These are phyloP conservation scores for Pseudotriccus pelzelni DNA, from an alignment of 2,797 vertebrate species.

Conservation along the genomic window DNA sequence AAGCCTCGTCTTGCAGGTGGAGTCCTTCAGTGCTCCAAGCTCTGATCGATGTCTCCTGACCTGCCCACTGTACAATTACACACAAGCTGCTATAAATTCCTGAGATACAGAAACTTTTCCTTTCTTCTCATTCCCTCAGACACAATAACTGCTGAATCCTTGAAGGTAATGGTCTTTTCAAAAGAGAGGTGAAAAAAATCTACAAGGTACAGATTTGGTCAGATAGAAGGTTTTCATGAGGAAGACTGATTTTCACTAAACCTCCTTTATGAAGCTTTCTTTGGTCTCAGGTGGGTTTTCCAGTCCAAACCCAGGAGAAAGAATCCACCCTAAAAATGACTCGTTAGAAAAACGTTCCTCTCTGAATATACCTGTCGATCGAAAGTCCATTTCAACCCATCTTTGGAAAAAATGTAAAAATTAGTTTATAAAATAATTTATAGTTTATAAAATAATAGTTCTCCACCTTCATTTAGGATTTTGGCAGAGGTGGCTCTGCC, in stretches of 20 bases:
- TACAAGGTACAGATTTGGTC: neutral
- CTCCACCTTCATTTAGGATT: neutral
- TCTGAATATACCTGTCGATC: neutral
- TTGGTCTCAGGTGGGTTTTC: neutral
- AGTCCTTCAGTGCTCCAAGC: neutral
- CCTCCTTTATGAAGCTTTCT: neutral
- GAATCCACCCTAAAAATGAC: neutral
- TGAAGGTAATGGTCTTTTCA: neutral
- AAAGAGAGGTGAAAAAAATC: neutral
- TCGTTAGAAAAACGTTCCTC: neutral
- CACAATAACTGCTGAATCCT: neutral
- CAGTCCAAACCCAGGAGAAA: neutral
- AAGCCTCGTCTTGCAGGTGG: neutral
- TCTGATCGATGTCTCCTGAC: neutral
- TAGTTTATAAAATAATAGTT: neutral
- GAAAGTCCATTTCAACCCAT: neutral
- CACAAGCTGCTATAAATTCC: neutral
- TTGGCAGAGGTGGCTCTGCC: neutral
- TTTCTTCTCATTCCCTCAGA: neutral
- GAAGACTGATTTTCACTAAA: neutral
- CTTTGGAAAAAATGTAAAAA: neutral
- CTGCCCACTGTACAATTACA: neutral
- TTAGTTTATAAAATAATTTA: neutral
- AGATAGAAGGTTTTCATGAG: neutral
- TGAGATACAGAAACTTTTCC: accelerated